Base-by-base conservation (phyloP, 2,797 vertebrate species). In the Molothrus aeneus region DNA sequence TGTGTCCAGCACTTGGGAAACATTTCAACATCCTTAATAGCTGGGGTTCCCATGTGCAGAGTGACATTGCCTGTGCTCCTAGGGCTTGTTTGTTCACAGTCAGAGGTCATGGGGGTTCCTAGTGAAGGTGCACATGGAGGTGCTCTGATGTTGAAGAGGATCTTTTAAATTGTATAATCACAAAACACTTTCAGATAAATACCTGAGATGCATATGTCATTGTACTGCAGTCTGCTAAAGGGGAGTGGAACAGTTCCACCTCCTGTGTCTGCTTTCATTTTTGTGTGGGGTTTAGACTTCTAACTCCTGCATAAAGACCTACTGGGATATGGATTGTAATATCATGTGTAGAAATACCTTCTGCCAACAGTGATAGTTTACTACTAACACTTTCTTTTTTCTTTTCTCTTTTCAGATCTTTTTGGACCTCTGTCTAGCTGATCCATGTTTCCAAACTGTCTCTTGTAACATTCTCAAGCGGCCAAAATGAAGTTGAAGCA, bases 401-500 rank as follows among this genome's bases (percentile, higher is more conserved):
- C 29, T 70, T 74, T 66, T 79, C 32, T 91, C 72, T 86, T 71
- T 97, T 63, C 95, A 98, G 98, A 68, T 96, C 84, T 79, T 90
- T 81, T 21, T 56, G 88, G 95, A 95, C 96, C 59, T 83, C 88
- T 73, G 42, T 88, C 65, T 93, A 78, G 95, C 80, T 84, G 87
- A 65, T 86, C 50, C 57, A 71, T 86, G 70, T 79, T 95, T 88
- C 91, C 26, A 3, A 92, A 75, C 64, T 92, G 80, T 70, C 45
- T 94, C 84, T 91, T 66, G 94, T 92, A 92, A 96, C 80, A 59
- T 94, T 97, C 57, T 26, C 79, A 93, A 86, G 84, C 95, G 60
- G 90, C 96, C 54, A 97, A 88, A 92, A 99, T 99, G 99, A 99
- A 98, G 97, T 96, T 99, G 97, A 99, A 99, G 92, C 98, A 99